A percentile compares a stretch with the other conserved stretches of the same genome.
Conservation (phyloP, 1,140 invertebrate species). For the Drosophila triauraria region DNA sequence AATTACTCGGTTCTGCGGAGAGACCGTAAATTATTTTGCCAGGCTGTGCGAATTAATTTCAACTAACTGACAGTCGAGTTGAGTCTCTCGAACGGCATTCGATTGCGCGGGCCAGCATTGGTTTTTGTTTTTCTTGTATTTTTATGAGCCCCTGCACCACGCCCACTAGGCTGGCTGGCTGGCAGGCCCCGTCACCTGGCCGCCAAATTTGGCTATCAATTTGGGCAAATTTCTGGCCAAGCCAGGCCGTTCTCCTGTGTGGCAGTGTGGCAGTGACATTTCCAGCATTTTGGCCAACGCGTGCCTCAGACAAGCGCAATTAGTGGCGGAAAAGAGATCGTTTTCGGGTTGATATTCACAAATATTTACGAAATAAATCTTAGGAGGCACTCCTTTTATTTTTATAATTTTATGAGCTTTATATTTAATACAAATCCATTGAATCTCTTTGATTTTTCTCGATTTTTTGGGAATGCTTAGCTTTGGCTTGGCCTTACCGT, state of each 20-base stretch:
- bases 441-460: neutral
- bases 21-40: constrained; percentile 72
- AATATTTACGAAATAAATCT: constrained; percentile 10
- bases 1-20: constrained; percentile 23
- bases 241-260: constrained; percentile 46
- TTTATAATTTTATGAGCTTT: neutral
- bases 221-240: constrained; percentile 42
- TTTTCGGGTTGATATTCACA: constrained; percentile 21
- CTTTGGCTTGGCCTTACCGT: constrained; percentile 16
- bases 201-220: constrained; percentile 72
- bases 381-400: constrained; percentile 4
- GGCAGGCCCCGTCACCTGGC: constrained; percentile 46
- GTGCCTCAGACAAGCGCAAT: constrained; percentile 60
- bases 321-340: constrained; percentile 30
- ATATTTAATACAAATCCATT: neutral
- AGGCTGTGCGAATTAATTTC: constrained; percentile 76
- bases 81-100: constrained; percentile 31
- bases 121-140: constrained; percentile 34
- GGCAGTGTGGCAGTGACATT: constrained; percentile 66
- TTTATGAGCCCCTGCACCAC: constrained; percentile 48
- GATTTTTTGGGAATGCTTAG: too few species aligned
- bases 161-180: constrained; percentile 26
- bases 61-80: constrained; percentile 57
- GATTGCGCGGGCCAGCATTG: constrained; percentile 7
- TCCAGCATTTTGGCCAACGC: constrained; percentile 45